Conservation (phyloP, 2,113 vertebrate genomes). For the Dasyurus viverrinus region DNA sequence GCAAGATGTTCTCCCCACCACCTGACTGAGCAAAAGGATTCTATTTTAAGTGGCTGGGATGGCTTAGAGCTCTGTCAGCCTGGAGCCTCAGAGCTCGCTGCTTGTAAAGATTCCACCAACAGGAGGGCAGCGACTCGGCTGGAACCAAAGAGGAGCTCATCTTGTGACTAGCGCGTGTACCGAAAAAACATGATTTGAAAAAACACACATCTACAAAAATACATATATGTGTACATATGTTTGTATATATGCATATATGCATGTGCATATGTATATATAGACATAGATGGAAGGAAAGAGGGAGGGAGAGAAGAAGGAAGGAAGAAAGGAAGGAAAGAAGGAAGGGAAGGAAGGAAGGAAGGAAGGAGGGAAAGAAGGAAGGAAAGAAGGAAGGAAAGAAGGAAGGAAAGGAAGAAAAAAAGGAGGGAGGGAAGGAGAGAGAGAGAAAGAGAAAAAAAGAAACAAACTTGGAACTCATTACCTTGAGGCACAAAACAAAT, state of each 20-base stretch:
- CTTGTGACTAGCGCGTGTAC: not conserved
- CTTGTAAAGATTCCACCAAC: not conserved
- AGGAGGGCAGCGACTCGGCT: not conserved
- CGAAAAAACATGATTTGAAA: too few relatives aligned
- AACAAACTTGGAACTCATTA: not conserved
- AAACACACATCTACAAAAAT: not conserved
- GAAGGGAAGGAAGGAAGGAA: too few relatives aligned
- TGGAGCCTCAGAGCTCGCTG: not conserved
- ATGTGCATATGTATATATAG: not conserved
- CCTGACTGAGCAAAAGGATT: conserved; percentile 1
- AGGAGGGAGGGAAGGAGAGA: too few relatives aligned
- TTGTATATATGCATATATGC: not conserved
- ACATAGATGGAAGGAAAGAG: not conserved
- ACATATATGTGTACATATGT: not conserved
- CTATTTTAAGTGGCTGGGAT: not conserved
- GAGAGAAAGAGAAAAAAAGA: not conserved
- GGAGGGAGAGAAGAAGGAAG: not conserved
- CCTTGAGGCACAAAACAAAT: not conserved
- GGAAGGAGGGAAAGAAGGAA: too few relatives aligned
- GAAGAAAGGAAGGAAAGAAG: not conserved
- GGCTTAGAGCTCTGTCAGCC: not conserved
- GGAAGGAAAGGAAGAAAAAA: too few relatives aligned
- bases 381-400: too few relatives aligned
- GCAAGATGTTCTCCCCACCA: not conserved
- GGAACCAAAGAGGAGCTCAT: not conserved